Evolutionary conservation across 2,888 invertebrate species (phyloP).

Genomic region (Trichopria drosophilae): DNA sequence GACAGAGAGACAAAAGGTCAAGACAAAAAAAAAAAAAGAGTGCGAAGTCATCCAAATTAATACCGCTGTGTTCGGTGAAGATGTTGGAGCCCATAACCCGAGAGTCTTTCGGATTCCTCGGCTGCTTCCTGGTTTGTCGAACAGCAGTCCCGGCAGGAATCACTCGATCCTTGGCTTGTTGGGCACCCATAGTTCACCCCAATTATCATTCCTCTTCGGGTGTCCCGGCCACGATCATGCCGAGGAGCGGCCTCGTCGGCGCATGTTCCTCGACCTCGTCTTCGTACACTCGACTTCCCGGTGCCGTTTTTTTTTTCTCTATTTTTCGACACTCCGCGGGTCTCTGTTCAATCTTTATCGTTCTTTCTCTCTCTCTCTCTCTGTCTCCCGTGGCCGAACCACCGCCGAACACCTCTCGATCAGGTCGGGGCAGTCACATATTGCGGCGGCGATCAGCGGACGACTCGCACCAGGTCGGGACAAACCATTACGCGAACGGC

Average conservation of each 20-base stretch:
- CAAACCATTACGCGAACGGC: not conserved
- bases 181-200: constrained; percentile 79
- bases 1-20: constrained; percentile 22
- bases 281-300: too few relatives aligned
- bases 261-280: too few relatives aligned
- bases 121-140: constrained; percentile 75
- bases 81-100: constrained; percentile 86
- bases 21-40: constrained; percentile 22
- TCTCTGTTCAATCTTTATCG: constrained; percentile 1
- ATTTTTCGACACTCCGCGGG: constrained; percentile 1
- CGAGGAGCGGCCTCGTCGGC: constrained; percentile 6
- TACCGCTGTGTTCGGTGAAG: constrained; percentile 93
- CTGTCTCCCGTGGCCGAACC: constrained; percentile 14
- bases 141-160: constrained; percentile 71
- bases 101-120: constrained; percentile 78
- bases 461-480: not conserved
- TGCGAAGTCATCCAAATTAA: constrained; percentile 54
- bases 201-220: constrained; percentile 54
- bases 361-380: constrained; percentile 3
- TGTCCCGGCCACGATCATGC: constrained; percentile 24
- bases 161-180: constrained; percentile 89
- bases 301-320: constrained; percentile 1
- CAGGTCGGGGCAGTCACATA: constrained; percentile 25
- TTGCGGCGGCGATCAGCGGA: constrained; percentile 27
- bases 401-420: constrained; percentile 10